Conservation (phyloP, 1,140 invertebrate genomes). For the Berghia stephanieae region DNA sequence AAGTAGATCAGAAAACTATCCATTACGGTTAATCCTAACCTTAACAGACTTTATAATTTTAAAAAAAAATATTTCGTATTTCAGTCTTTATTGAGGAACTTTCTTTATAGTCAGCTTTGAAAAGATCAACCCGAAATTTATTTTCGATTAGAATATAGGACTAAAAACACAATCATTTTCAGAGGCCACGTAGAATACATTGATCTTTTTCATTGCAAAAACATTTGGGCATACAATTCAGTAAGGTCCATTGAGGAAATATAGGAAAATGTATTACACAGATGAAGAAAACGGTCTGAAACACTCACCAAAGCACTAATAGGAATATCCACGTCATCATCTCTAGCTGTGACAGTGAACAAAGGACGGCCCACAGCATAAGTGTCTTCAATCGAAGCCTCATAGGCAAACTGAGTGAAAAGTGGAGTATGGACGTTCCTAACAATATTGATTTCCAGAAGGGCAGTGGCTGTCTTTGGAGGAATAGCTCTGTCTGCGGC, state of each 20-base stretch:
- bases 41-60: too few relatives aligned
- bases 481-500: conserved; percentile 38
- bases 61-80: too few relatives aligned
- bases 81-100: too few relatives aligned
- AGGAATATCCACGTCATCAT: conserved; percentile 38
- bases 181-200: not conserved
- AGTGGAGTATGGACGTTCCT: conserved; percentile 67
- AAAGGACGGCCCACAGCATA: conserved; percentile 37
- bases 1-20: too few relatives aligned
- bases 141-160: too few relatives aligned
- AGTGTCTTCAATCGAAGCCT: conserved; percentile 35
- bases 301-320: conserved; percentile 39
- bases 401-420: conserved; percentile 34
- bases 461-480: conserved; percentile 32
- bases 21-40: too few relatives aligned
- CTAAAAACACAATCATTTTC: not conserved
- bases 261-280: too few relatives aligned
- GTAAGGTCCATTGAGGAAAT: too few relatives aligned
- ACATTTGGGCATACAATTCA: too few relatives aligned
- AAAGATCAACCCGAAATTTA: too few relatives aligned
- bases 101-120: too few relatives aligned
- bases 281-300: too few relatives aligned
- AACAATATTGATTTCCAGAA: conserved; percentile 72
- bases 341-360: conserved; percentile 41
- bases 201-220: not conserved